Evolutionary conservation across 2,113 vertebrate species (phyloP), one percentile per base, ranked within the genome.

Genomic region (Anguilla rostrata): DNA sequence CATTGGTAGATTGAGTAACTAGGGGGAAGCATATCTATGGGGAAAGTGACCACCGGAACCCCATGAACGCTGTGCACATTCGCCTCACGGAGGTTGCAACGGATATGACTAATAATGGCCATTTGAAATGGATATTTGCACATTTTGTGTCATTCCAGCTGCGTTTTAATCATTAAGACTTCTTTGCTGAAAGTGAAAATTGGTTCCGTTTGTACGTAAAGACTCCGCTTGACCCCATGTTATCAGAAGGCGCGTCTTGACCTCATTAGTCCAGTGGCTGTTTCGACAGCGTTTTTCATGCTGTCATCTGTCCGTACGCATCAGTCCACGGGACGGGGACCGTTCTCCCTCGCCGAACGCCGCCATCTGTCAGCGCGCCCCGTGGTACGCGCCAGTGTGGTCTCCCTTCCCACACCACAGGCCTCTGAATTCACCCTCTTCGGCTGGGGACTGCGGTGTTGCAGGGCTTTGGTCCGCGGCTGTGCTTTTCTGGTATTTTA

Each of bases 41-140:
- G 18, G 12, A 60, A 18, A 60, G 60, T 18, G 26, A 78, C 85
- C 89, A 87, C 60, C 18, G 9, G 83, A 90, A 88, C 88, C 89
- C 63, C 92, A 87, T 88, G 88, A 91, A 91, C 89, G 75, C 6
- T 90, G 92, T 89, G 85, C 86, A 26, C 86, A 88, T 85, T 85
- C 89, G 85, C 87, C 86, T 89, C 89, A 90, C 89, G 87, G 91
- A 92, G 34, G 81, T 41, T 56, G 56, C 11, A 85, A 57, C 57
- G 71, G 71, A 75, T 75, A n/a, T 75, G 26, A 75, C 34, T 75
- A 75, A 75, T 34, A 75, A 75, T 11, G 71, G 71, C 34, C 12
- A 29, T 79, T 83, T 83, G 39, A 39, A 22, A 57, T 63, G 63
- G 57, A 60, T 22, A 39, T n/a, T 87, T 63, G 26, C 56, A 63